Conservation (phyloP, 2,888 invertebrate genomes). For the Agrotis segetum region DNA sequence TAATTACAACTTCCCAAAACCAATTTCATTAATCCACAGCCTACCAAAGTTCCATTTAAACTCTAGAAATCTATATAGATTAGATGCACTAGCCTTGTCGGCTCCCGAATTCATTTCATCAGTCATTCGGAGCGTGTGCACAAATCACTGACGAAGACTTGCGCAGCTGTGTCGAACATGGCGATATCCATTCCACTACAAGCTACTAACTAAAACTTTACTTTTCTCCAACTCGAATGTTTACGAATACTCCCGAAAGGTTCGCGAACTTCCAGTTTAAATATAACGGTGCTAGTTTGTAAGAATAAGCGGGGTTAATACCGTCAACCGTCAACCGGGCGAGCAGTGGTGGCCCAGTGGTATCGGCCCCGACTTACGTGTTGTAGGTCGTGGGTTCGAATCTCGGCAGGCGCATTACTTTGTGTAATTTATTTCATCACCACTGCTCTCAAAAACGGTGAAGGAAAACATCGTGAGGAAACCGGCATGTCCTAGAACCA, state of each 20-base stretch:
- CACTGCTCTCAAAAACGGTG: too few relatives aligned
- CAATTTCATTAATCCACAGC: conserved; percentile 9
- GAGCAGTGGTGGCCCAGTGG: too few relatives aligned
- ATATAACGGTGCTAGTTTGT: conserved; percentile 38
- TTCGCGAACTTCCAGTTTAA: conserved; percentile 34
- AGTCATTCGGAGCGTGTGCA: conserved; percentile 56
- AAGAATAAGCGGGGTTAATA: conserved; percentile 38
- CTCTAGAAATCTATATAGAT: conserved; percentile 34
- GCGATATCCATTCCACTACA: conserved; percentile 62
- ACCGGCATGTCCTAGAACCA: too few relatives aligned
- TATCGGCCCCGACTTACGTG: too few relatives aligned
- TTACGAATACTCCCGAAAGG: conserved; percentile 35
- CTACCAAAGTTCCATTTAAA: conserved; percentile 9
- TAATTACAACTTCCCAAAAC: conserved; percentile 11
- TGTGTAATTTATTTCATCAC: too few relatives aligned
- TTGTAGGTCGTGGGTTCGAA: too few relatives aligned
- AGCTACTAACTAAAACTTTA: conserved; percentile 44
- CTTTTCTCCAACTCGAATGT: conserved; percentile 29
- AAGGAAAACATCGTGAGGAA: too few relatives aligned
- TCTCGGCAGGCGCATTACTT: too few relatives aligned
- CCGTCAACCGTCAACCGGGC: too few relatives aligned
- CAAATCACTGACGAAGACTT: conserved; percentile 67
- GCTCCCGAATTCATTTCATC: conserved; percentile 52
- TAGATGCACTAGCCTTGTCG: conserved; percentile 46
- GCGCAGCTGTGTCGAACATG: conserved; percentile 73